Evolutionary conservation across 2,888 invertebrate species (phyloP), one percentile per base, ranked within the genome.

Genomic region (Epirrhoe tristata): DNA sequence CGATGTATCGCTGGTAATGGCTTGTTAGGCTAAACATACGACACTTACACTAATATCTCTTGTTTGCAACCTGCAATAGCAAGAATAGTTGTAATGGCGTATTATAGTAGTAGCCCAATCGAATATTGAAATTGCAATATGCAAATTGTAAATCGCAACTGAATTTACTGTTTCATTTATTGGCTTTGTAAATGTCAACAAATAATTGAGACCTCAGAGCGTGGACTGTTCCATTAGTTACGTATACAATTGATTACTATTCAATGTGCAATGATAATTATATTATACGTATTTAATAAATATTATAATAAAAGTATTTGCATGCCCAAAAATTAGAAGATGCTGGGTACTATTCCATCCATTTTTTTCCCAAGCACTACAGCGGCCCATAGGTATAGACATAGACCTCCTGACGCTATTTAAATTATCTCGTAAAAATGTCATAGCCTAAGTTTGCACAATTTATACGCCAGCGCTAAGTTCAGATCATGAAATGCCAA

Each of bases 1-100:
- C 50, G 67, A 69, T 69, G 70, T 63, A 66, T 74, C 73, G 73
- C 54, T 74, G 77, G 56, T 77, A 78, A 76, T 74, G 76, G 74
- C 73, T 73, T 75, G 72, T 75, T 74, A 71, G 72, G 54, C 60
- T 50, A 54, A 63, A 70, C 71, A 69, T 68, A 67, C 63, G 67
- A 48, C 60, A 61, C 69, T 72, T 69, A 63, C 51, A 46, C 34
- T 67, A 67, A 72, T 66, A 63, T 58, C 67, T 58, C 61, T 59
- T 63, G 70, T 67, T 63, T 48, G 36, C 6, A 51, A 36, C 51
- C 24, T 48, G 31, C 43, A 36, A 2, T 48, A 48, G 14, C 48
- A 36, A 36, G 14, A 16, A 48, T 16, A 16, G 24, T 24, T 24
- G 24, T 24, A 24, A 24, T 24, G 24, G 24, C 24, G 24, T 24